These are phyloP conservation scores for Motacilla alba DNA, from an alignment of 2,113 vertebrate species.

Conservation along the genomic window DNA sequence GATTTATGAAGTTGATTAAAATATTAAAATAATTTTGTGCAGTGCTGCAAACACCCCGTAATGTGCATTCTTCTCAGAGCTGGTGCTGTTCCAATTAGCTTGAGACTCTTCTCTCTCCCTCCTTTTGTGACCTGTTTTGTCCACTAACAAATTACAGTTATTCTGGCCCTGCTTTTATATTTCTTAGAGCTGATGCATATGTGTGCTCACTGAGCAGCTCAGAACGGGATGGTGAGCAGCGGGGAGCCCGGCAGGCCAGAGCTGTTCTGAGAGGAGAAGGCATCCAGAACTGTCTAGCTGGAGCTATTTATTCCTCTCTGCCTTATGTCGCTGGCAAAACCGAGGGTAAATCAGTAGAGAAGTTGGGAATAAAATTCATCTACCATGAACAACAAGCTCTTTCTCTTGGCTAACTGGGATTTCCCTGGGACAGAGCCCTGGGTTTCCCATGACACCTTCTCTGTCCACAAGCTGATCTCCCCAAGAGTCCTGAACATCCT, in stretches of 20 bases:
- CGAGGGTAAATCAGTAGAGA: neutral
- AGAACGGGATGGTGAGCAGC: neutral
- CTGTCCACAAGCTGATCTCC: neutral
- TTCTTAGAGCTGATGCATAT: slow-evolving; percentile 10
- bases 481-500: neutral
- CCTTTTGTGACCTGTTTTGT: neutral
- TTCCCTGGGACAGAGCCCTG: neutral
- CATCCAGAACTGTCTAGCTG: slow-evolving; percentile 11
- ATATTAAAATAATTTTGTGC: neutral
- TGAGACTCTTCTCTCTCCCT: neutral
- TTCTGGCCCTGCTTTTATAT: neutral
- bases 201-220: neutral
- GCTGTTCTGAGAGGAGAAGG: neutral
- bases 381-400: neutral
- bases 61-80: neutral
- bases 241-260: neutral
- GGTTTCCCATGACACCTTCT: neutral
- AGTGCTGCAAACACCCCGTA: neutral
- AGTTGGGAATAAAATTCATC: neutral
- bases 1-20: slow-evolving; percentile 54
- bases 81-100: neutral
- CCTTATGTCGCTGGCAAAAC: slow-evolving; percentile 16
- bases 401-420: neutral
- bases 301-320: slow-evolving; percentile 11
- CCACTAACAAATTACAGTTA: neutral